A percentile compares a stretch with the other conserved stretches of the same genome.
phyloP scores from a whole-genome alignment of 2,113 vertebrate genomes.

The Lophius piscatorius region DNA sequence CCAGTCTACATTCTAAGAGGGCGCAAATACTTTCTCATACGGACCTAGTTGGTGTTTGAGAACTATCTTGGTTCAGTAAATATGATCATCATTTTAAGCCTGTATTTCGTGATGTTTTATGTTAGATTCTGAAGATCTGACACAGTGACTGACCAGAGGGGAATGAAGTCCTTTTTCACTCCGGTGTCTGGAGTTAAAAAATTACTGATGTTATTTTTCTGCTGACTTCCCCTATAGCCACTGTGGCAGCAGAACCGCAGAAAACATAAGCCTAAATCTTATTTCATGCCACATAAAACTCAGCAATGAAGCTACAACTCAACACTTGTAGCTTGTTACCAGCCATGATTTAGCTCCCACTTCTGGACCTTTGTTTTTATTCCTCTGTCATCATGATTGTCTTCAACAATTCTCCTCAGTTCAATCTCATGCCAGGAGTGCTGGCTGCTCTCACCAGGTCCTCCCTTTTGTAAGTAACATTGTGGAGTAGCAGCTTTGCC shows the following conservation, averaged over 20 bases:
- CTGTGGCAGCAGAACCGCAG: neutral
- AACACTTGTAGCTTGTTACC: slow-evolving; percentile 25
- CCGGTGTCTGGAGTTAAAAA: too few relatives aligned
- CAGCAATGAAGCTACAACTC: slow-evolving; percentile 30
- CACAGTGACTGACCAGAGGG: too few relatives aligned
- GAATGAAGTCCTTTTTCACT: too few relatives aligned
- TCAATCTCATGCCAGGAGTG: slow-evolving; percentile 49
- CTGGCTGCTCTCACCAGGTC: slow-evolving; percentile 58
- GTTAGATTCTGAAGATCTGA: too few relatives aligned
- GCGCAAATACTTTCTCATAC: too few relatives aligned
- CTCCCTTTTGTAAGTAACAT: slow-evolving; percentile 55
- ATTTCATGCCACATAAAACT: slow-evolving; percentile 51
- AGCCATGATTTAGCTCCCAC: slow-evolving; percentile 33
- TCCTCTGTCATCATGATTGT: slow-evolving; percentile 19
- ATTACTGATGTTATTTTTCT: slow-evolving; percentile 16
- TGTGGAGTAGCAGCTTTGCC: slow-evolving; percentile 44
- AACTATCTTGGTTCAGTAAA: too few relatives aligned
- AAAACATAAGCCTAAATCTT: slow-evolving; percentile 26
- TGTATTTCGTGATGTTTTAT: too few relatives aligned
- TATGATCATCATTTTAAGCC: too few relatives aligned
- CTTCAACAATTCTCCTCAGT: slow-evolving; percentile 35
- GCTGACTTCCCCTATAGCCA: slow-evolving; percentile 1
- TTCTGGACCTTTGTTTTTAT: slow-evolving; percentile 23
- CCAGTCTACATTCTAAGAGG: too few relatives aligned
- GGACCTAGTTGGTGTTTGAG: too few relatives aligned